Conservation (phyloP, 2,888 invertebrate genomes). For the Melinaea menophilus region DNA sequence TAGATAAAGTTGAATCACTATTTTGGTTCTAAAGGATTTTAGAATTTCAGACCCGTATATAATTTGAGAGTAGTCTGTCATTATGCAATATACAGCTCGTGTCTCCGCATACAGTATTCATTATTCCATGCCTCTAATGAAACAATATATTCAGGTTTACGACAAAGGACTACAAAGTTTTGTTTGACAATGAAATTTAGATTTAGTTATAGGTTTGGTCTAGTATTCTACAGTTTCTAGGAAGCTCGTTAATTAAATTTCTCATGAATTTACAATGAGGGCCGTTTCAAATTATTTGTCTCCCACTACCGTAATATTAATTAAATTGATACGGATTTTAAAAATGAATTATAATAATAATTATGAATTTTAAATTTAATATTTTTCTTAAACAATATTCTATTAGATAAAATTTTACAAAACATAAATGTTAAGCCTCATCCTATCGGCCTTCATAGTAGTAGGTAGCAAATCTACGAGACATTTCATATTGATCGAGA, state of each 20-base stretch:
- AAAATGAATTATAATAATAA: background rate
- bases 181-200: constrained; percentile 24
- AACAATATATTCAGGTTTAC: constrained; percentile 50
- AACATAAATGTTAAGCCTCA: background rate
- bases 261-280: no score
- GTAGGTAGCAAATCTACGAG: background rate
- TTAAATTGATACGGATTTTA: background rate
- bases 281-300: background rate
- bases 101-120: constrained; percentile 55
- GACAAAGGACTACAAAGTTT: constrained; percentile 28
- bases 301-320: background rate
- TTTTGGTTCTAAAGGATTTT: constrained; percentile 8
- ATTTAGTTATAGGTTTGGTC: constrained; percentile 15
- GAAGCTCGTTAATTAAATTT: constrained; percentile 3
- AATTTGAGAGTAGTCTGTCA: constrained; percentile 30
- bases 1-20: constrained; percentile 15
- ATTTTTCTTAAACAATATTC: no score
- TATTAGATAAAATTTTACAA: no score
- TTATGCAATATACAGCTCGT: constrained; percentile 43
- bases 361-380: no score
- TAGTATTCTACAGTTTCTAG: background rate
- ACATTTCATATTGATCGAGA: constrained; percentile 9
- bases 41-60: constrained; percentile 7
- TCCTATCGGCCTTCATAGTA: background rate
- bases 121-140: constrained; percentile 53